A percentile compares a stretch with the other conserved stretches of the same genome.
phyloP scores from a whole-genome alignment of 1,140 invertebrate species.

The Drosophila auraria region DNA sequence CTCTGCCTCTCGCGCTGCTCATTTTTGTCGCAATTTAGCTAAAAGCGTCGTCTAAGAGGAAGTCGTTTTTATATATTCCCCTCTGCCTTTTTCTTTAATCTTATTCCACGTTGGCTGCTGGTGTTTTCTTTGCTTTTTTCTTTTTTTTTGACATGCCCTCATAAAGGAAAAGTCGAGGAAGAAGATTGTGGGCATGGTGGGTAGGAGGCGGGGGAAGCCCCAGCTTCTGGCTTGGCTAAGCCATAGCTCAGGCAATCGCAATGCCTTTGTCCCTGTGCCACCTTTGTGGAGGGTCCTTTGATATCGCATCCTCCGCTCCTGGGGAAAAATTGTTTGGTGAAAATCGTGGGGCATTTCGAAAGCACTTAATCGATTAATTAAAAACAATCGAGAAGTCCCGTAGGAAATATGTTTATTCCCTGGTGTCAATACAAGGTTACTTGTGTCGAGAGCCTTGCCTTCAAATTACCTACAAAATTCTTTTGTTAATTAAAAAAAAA shows the following conservation, averaged over 20 bases:
- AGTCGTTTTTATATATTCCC: conserved; percentile 77
- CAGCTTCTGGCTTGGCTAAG: conserved; percentile 2
- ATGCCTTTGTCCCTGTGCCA: conserved; percentile 22
- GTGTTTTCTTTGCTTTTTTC: conserved; percentile 8
- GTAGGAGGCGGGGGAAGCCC: not conserved
- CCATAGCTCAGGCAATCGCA: conserved; percentile 19
- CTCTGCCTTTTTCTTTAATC: conserved; percentile 37
- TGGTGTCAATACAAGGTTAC: not conserved
- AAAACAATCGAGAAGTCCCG: conserved; percentile 27
- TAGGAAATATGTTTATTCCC: conserved; percentile 6
- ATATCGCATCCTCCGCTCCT: conserved; percentile 20
- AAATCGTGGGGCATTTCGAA: conserved; percentile 25
- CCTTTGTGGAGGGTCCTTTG: conserved; percentile 21
- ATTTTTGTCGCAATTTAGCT: conserved; percentile 83
- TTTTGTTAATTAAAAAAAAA: not conserved
- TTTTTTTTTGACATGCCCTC: conserved; percentile 42
- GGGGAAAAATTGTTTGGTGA: conserved; percentile 1
- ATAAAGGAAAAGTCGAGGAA: conserved; percentile 34
- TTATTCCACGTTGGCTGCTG: conserved; percentile 46
- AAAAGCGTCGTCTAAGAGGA: conserved; percentile 82
- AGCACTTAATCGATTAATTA: conserved; percentile 42
- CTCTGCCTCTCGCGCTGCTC: conserved; percentile 42
- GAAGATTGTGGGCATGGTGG: conserved; percentile 20
- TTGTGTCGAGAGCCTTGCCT: not conserved
- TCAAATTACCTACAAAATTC: too few relatives aligned